phyloP scores from a whole-genome alignment of 2,888 invertebrate genomes.

The Eilema sororculum region DNA sequence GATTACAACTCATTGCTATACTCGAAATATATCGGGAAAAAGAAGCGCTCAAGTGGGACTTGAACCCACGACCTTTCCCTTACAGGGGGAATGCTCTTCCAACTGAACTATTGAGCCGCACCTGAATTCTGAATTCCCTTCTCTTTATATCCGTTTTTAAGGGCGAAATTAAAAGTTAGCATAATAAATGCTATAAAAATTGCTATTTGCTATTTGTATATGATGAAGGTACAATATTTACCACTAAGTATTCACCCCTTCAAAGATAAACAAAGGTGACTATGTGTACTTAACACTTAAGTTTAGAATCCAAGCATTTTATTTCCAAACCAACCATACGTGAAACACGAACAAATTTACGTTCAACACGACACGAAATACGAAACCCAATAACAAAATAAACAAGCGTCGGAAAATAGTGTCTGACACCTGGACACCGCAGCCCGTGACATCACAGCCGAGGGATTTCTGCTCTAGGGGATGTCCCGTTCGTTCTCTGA shows the following conservation, averaged over 20 bases:
- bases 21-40: too few species aligned
- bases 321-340: constrained; percentile 43
- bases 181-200: too few species aligned
- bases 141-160: too few species aligned
- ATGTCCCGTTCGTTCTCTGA: constrained; percentile 45
- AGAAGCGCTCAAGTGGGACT: too few species aligned
- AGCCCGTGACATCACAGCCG: constrained; percentile 56
- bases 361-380: constrained; percentile 58
- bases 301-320: constrained; percentile 38
- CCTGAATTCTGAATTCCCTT: too few species aligned
- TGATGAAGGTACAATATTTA: neutral
- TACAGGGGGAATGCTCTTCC: too few species aligned
- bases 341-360: constrained; percentile 57
- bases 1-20: too few species aligned
- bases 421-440: constrained; percentile 44
- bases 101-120: too few species aligned
- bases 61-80: too few species aligned
- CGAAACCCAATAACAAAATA: constrained; percentile 63
- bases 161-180: too few species aligned
- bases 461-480: constrained; percentile 35
- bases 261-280: neutral
- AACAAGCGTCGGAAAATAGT: constrained; percentile 59
- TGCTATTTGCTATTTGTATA: too few species aligned
- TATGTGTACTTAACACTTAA: neutral
- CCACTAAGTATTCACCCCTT: too few species aligned